These are phyloP conservation scores for Xiphorhynchus erythropygius DNA, from an alignment of 2,797 vertebrate genomes.

Conservation along the genomic window DNA sequence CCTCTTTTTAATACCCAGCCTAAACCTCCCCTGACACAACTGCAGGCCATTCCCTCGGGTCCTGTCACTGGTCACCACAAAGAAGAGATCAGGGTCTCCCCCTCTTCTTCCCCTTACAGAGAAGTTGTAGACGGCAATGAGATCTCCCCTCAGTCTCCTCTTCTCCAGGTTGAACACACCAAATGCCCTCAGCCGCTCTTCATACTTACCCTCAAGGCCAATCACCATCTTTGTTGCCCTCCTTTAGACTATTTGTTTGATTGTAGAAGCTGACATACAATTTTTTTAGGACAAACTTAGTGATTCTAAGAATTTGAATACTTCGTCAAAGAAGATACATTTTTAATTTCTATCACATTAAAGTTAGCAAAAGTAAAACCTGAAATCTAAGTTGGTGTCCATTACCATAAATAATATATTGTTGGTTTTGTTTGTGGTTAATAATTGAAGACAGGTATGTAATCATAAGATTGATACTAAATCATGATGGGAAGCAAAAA, in stretches of 20 bases:
- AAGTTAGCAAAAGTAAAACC: neutral
- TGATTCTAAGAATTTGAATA: neutral
- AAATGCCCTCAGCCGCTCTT: neutral
- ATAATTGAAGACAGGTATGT: slow-evolving; percentile 29
- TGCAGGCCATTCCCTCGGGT: neutral
- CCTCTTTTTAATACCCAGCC: neutral
- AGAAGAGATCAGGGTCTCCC: neutral
- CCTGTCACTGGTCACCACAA: neutral
- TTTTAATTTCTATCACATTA: neutral
- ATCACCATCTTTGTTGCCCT: neutral
- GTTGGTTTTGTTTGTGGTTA: slow-evolving; percentile 9
- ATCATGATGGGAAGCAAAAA: slow-evolving; percentile 12
- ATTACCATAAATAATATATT: slow-evolving; percentile 51
- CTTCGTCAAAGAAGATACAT: neutral
- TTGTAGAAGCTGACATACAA: neutral
- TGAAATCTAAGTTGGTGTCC: neutral
- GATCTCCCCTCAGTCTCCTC: neutral
- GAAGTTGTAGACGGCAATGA: neutral
- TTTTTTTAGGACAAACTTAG: neutral
- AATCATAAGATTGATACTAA: slow-evolving; percentile 20
- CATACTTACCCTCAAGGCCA: neutral
- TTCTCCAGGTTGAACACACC: neutral
- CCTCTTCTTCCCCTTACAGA: neutral
- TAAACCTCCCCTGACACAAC: neutral
- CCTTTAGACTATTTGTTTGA: neutral